phyloP scores from a whole-genome alignment of 2,888 invertebrate species.

The Philereme transversata region DNA sequence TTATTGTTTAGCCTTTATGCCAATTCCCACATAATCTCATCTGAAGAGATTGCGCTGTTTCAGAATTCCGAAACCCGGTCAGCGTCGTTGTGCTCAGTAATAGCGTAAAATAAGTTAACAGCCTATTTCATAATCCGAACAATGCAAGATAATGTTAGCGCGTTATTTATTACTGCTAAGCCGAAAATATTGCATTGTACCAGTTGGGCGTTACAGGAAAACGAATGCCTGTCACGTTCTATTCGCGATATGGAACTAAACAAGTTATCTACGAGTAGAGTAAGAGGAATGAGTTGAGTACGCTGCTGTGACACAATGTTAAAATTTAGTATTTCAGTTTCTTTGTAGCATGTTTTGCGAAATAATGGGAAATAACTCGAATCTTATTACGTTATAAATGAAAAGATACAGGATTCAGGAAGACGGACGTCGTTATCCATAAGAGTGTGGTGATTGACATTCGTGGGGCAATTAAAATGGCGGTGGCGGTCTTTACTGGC shows the following conservation, averaged over 20 bases:
- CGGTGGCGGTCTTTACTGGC: slow-evolving; percentile 39
- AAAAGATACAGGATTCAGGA: slow-evolving; percentile 42
- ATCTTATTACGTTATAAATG: slow-evolving; percentile 6
- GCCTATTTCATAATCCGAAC: slow-evolving; percentile 20
- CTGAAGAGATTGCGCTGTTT: slow-evolving; percentile 35
- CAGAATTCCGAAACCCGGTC: slow-evolving; percentile 31
- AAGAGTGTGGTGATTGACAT: slow-evolving; percentile 69
- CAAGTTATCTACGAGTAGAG: slow-evolving; percentile 17
- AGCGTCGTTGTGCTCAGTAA: slow-evolving; percentile 16
- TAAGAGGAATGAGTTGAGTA: neutral
- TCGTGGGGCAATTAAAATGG: slow-evolving; percentile 68
- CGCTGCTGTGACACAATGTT: slow-evolving; percentile 22
- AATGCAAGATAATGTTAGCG: slow-evolving; percentile 12
- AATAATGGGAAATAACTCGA: neutral
- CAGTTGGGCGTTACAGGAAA: slow-evolving; percentile 24
- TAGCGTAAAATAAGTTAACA: slow-evolving; percentile 19
- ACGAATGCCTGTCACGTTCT: slow-evolving; percentile 30
- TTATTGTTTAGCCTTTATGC: slow-evolving; percentile 49
- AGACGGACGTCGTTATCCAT: slow-evolving; percentile 51
- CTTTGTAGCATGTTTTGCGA: too few relatives aligned
- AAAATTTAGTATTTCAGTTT: neutral
- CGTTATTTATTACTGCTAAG: slow-evolving; percentile 14
- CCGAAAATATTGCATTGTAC: slow-evolving; percentile 12
- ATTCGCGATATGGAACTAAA: slow-evolving; percentile 27
- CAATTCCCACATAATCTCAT: slow-evolving; percentile 40